These are phyloP conservation scores for Cyphomyrmex costatus DNA, from an alignment of 1,140 invertebrate species.

Conservation along the genomic window DNA sequence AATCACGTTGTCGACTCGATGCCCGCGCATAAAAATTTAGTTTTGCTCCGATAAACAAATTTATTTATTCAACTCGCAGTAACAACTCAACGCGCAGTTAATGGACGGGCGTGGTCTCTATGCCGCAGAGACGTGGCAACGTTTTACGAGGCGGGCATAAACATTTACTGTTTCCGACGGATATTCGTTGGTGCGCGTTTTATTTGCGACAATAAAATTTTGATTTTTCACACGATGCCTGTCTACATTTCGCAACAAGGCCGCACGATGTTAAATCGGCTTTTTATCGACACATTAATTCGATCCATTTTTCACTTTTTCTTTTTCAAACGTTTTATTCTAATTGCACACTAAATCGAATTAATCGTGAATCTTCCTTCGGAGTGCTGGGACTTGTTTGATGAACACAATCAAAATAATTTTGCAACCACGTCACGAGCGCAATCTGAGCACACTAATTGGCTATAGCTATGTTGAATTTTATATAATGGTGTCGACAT, in stretches of 20 bases:
- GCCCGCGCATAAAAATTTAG: slow-evolving; percentile 31
- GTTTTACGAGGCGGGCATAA: slow-evolving; percentile 48
- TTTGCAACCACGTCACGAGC: slow-evolving; percentile 60
- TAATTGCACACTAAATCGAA: neutral
- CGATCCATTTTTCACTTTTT: neutral
- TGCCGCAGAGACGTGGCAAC: slow-evolving; percentile 1
- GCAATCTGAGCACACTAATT: slow-evolving; percentile 73
- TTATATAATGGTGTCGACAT: slow-evolving; percentile 62
- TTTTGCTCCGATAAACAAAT: slow-evolving; percentile 41
- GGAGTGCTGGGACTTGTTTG: slow-evolving; percentile 54
- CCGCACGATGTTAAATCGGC: neutral
- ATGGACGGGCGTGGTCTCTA: slow-evolving; percentile 32
- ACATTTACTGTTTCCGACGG: slow-evolving; percentile 40
- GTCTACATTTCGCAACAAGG: slow-evolving; percentile 23
- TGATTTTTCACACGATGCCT: slow-evolving; percentile 11
- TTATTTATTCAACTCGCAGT: slow-evolving; percentile 47
- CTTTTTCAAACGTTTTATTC: slow-evolving; percentile 1
- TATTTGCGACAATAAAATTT: slow-evolving; percentile 49
- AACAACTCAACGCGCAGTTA: slow-evolving; percentile 31
- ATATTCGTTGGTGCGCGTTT: slow-evolving; percentile 25
- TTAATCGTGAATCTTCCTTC: neutral
- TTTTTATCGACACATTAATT: slow-evolving; percentile 16
- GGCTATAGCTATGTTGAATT: slow-evolving; percentile 71
- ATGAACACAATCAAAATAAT: slow-evolving; percentile 23
- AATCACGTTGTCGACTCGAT: neutral